Conservation (phyloP, 2,888 invertebrate species). For the Micoletzkya japonica region DNA sequence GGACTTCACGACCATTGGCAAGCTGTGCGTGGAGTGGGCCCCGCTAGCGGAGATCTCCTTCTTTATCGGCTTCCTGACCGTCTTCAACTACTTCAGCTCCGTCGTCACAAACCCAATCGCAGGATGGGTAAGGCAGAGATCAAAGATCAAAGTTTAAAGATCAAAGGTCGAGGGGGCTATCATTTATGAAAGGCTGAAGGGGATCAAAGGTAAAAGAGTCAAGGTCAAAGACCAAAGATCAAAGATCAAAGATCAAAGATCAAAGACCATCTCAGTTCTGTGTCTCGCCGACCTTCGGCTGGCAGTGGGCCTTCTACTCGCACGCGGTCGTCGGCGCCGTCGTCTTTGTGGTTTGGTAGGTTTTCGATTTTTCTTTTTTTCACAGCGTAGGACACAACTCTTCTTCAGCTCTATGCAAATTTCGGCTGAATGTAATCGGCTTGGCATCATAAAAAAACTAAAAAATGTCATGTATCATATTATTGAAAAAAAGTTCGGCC, state of each 20-base stretch:
- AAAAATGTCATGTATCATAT: no score
- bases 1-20: slow-evolving; percentile 24
- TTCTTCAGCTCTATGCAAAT: no score
- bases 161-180: no score
- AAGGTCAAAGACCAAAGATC: no score
- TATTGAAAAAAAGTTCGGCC: no score
- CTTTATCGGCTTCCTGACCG: slow-evolving; percentile 26
- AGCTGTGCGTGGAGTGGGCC: slow-evolving; percentile 23
- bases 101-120: slow-evolving; percentile 20
- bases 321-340: slow-evolving; percentile 1
- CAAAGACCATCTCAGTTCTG: slow-evolving; percentile 20
- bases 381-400: no score
- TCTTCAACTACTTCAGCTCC: slow-evolving; percentile 3
- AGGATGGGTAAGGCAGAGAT: no score
- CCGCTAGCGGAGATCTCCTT: slow-evolving; percentile 15
- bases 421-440: no score
- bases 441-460: no score
- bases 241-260: no score
- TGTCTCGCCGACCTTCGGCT: slow-evolving; percentile 5
- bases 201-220: background rate
- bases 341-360: slow-evolving; percentile 16
- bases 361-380: background rate
- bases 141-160: no score
- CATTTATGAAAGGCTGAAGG: background rate
- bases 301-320: slow-evolving; percentile 22